A percentile compares a stretch with the other conserved stretches of the same genome.
phyloP scores from a whole-genome alignment of 2,113 vertebrate genomes.

The Tringa solitaria region DNA sequence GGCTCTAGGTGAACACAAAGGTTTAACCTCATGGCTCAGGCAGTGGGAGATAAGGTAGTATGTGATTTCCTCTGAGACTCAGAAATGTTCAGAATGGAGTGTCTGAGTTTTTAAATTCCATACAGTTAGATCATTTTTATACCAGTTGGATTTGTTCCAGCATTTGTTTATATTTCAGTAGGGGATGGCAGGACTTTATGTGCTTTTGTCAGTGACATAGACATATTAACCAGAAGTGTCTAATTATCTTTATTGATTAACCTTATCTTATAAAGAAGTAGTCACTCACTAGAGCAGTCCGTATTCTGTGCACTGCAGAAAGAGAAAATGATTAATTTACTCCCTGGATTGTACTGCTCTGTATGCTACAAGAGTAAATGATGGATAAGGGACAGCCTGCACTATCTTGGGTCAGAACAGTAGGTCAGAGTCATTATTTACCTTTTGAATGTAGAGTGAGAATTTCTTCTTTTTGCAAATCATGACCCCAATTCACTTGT shows the following conservation, averaged over 20 bases:
- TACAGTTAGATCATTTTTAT: neutral
- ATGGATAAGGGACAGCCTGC: slow-evolving; percentile 38
- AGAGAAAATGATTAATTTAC: slow-evolving; percentile 61
- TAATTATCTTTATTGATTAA: slow-evolving; percentile 66
- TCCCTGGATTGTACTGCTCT: neutral
- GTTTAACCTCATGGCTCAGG: neutral
- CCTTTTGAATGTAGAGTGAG: slow-evolving; percentile 5
- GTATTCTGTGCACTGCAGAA: slow-evolving; percentile 15
- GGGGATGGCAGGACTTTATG: neutral
- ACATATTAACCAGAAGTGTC: slow-evolving; percentile 41
- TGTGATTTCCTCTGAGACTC: neutral
- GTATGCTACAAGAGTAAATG: neutral
- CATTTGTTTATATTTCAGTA: neutral
- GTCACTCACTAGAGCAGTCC: slow-evolving; percentile 29
- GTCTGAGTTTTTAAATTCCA: neutral
- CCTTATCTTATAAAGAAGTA: slow-evolving; percentile 52
- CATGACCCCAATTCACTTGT: neutral
- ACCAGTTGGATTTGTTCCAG: neutral
- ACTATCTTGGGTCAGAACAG: slow-evolving; percentile 30
- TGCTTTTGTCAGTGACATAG: neutral
- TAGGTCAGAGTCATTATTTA: slow-evolving; percentile 51
- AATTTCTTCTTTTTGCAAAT: neutral
- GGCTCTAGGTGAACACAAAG: neutral
- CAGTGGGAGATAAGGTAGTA: neutral
- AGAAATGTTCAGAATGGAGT: neutral